These are phyloP conservation scores for Eulemur rufifrons DNA, from an alignment of 2,113 vertebrate genomes.

Conservation along the genomic window DNA sequence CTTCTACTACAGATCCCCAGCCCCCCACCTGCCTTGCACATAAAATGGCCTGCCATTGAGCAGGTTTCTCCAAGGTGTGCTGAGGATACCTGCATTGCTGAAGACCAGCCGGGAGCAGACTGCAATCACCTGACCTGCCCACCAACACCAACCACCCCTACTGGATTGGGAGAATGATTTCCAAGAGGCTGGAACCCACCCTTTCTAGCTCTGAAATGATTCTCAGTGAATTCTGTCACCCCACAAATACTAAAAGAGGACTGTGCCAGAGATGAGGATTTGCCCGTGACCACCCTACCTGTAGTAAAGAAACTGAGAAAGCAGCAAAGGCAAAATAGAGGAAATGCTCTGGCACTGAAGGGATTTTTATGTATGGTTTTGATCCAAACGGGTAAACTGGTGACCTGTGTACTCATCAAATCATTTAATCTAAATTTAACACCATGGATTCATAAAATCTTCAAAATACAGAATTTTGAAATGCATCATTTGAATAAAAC, in stretches of 20 bases:
- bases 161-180: not conserved
- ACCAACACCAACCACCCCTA: not conserved
- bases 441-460: not conserved
- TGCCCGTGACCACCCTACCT: not conserved
- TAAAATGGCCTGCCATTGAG: not conserved
- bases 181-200: not conserved
- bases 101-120: not conserved
- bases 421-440: not conserved
- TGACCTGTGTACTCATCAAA: not conserved
- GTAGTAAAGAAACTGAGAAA: not conserved
- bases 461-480: conserved; percentile 30
- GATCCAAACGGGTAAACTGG: conserved; percentile 41
- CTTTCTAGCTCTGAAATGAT: not conserved
- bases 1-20: not conserved
- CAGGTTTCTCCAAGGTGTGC: not conserved
- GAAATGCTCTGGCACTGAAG: not conserved
- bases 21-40: not conserved
- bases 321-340: not conserved
- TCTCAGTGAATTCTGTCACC: not conserved
- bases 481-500: not conserved
- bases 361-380: conserved; percentile 12
- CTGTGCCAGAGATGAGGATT: not conserved
- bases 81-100: not conserved
- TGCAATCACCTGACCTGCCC: not conserved
- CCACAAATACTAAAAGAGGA: not conserved